phyloP scores from a whole-genome alignment of 2,113 vertebrate genomes.

The Corythornis cristatus region DNA sequence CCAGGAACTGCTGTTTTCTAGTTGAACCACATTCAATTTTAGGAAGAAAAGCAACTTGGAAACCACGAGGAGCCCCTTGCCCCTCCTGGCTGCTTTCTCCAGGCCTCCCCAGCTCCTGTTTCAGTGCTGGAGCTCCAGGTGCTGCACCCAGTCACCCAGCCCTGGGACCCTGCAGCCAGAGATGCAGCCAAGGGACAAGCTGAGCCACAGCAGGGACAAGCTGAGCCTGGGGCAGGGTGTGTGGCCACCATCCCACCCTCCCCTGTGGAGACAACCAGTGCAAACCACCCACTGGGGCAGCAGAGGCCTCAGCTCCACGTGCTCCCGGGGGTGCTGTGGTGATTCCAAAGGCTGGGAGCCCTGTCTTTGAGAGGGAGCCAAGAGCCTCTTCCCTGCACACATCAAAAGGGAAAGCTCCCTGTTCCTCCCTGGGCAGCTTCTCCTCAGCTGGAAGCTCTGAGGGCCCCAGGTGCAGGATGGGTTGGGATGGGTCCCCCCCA shows the following conservation, averaged over 20 bases:
- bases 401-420: conserved; percentile 38
- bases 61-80: neutral
- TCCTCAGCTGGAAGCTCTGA: neutral
- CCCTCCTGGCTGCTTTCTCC: neutral
- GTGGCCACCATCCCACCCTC: neutral
- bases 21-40: neutral
- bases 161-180: accelerated
- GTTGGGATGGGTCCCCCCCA: neutral
- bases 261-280: accelerated
- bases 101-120: accelerated
- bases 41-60: neutral
- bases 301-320: neutral
- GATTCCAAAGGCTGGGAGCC: neutral
- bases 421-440: conserved; percentile 3
- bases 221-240: accelerated
- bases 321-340: accelerated
- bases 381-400: neutral
- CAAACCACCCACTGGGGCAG: accelerated
- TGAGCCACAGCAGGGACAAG: accelerated
- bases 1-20: neutral
- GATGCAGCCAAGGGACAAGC: accelerated
- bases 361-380: conserved; percentile 33
- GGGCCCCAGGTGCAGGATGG: neutral
- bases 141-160: neutral
- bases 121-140: neutral